Conservation (phyloP, 1,140 invertebrate species). For the Antheraea pernyi region DNA sequence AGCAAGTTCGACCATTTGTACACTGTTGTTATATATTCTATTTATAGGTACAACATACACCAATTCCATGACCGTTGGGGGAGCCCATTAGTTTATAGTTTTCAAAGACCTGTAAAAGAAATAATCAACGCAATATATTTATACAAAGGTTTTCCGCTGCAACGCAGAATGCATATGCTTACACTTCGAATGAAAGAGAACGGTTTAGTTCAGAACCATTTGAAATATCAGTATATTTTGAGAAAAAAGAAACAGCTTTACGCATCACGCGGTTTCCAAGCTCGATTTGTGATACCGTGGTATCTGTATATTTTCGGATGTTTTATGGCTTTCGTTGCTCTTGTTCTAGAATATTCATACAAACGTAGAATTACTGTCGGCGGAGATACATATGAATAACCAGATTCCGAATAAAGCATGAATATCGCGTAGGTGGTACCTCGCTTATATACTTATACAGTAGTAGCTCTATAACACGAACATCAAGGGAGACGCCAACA, state of each 20-base stretch:
- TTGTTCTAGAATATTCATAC: constrained; percentile 29
- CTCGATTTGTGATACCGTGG: constrained; percentile 37
- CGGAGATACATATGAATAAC: too few relatives aligned
- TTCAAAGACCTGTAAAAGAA: constrained; percentile 34
- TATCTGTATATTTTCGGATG: constrained; percentile 29
- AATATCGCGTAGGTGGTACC: too few relatives aligned
- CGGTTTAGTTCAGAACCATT: constrained; percentile 35
- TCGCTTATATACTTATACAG: too few relatives aligned
- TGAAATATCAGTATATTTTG: constrained; percentile 21
- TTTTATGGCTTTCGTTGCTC: constrained; percentile 18
- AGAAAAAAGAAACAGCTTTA: constrained; percentile 20
- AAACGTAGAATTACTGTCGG: not conserved
- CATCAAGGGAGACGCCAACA: too few relatives aligned
- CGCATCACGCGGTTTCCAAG: not conserved
- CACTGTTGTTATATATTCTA: constrained; percentile 28
- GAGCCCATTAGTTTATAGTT: constrained; percentile 27
- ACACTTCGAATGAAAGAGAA: constrained; percentile 42
- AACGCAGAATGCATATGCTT: constrained; percentile 22
- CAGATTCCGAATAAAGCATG: too few relatives aligned
- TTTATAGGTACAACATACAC: constrained; percentile 39
- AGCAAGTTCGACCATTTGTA: constrained; percentile 27
- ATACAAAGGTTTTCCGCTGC: constrained; percentile 54
- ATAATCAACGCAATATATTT: constrained; percentile 45
- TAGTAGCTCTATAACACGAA: too few relatives aligned
- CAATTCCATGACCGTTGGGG: constrained; percentile 38